These are phyloP conservation scores for Lithophane leautieri DNA, from an alignment of 2,888 invertebrate genomes.

Conservation along the genomic window DNA sequence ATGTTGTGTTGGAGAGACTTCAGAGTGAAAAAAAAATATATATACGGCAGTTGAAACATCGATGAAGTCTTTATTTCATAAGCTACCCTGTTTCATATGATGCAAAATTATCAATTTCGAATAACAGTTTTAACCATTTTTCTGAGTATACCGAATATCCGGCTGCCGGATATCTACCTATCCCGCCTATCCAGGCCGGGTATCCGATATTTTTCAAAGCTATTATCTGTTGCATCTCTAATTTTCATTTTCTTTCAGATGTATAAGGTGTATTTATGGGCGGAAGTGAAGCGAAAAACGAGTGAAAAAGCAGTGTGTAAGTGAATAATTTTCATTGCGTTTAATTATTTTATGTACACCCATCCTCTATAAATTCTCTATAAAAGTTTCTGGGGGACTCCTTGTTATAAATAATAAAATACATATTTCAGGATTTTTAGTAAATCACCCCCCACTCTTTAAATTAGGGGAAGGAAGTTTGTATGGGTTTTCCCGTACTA, in stretches of 20 bases:
- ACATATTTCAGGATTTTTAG: too few species aligned
- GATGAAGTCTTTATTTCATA: neutral
- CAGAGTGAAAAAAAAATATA: too few species aligned
- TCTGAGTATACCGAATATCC: constrained; percentile 26
- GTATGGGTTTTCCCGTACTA: too few species aligned
- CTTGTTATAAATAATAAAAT: too few species aligned
- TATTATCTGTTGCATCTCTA: constrained; percentile 34
- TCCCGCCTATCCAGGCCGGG: constrained; percentile 7
- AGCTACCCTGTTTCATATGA: neutral
- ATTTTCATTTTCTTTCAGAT: constrained; percentile 72
- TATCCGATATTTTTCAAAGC: constrained; percentile 13
- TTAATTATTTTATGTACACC: neutral
- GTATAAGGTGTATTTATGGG: constrained; percentile 79
- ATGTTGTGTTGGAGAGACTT: neutral
- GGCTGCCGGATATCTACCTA: constrained; percentile 35
- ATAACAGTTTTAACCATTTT: neutral
- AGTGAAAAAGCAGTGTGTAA: constrained; percentile 77
- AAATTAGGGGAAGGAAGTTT: too few species aligned
- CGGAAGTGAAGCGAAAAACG: constrained; percentile 63
- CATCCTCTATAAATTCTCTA: too few species aligned
- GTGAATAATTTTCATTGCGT: constrained; percentile 56
- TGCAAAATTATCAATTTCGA: neutral
- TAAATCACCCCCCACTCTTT: too few species aligned
- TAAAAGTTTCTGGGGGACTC: too few species aligned
- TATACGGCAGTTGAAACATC: neutral